A percentile compares a stretch with the other conserved stretches of the same genome.
Conservation (phyloP, 2,797 vertebrate species). For the Poecilia velifera region DNA sequence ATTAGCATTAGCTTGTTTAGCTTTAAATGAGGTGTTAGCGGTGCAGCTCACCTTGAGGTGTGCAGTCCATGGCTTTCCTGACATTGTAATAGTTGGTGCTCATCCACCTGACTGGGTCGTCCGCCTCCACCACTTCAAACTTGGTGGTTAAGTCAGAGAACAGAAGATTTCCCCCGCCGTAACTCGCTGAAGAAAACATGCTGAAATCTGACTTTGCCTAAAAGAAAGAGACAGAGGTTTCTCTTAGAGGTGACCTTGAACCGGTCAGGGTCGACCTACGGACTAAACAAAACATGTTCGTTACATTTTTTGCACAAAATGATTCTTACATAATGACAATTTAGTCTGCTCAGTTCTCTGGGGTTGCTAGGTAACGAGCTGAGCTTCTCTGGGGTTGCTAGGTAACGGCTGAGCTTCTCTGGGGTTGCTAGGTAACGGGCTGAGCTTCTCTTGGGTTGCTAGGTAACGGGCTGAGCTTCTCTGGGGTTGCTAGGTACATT, state of each 20-base stretch:
- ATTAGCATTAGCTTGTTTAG: neutral
- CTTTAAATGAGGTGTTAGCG: neutral
- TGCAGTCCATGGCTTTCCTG: conserved; percentile 87
- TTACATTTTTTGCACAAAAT: too few relatives aligned
- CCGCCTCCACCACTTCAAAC: conserved; percentile 71
- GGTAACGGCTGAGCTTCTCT: too few relatives aligned
- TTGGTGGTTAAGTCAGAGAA: conserved; percentile 85
- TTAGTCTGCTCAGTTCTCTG: too few relatives aligned
- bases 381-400: too few relatives aligned
- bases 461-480: too few relatives aligned
- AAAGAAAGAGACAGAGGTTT: conserved; percentile 13
- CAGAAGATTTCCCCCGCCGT: conserved; percentile 79
- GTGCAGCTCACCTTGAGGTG: conserved; percentile 72
- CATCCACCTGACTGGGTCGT: conserved; percentile 87
- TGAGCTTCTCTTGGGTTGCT: too few relatives aligned
- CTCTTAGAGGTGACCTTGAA: neutral
- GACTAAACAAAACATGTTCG: too few relatives aligned
- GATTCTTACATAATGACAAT: too few relatives aligned
- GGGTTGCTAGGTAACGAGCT: too few relatives aligned
- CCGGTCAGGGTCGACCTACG: too few relatives aligned
- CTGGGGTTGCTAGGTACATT: neutral
- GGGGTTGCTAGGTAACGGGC: too few relatives aligned
- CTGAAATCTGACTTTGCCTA: conserved; percentile 79
- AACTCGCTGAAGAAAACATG: conserved; percentile 86
- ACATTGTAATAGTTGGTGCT: conserved; percentile 82